Evolutionary conservation across 2,888 invertebrate genomes (phyloP).

Genomic region (Pachydiplax longipennis): DNA sequence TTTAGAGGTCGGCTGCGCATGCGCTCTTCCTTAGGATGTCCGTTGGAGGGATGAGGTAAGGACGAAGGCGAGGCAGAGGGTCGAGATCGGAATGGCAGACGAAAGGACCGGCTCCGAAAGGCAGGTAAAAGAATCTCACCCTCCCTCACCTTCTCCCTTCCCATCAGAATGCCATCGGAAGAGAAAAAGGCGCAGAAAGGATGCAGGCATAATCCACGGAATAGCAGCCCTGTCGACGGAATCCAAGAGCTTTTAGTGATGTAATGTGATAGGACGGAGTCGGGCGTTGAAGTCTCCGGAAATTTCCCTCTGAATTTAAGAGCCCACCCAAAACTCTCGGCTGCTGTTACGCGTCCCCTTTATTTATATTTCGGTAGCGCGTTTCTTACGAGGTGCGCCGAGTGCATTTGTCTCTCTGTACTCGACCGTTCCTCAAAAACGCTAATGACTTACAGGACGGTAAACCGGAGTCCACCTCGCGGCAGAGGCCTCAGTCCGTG

Average conservation of each 20-base stretch:
- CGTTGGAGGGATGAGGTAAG: not conserved
- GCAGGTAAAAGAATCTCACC: constrained; percentile 9
- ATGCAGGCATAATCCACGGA: constrained; percentile 28
- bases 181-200: constrained; percentile 33
- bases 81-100: constrained; percentile 28
- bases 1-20: not conserved
- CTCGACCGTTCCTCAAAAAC: not conserved
- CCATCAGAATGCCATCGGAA: not conserved
- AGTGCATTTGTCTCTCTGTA: not conserved
- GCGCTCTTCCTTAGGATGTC: not conserved
- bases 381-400: not conserved
- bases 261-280: not conserved
- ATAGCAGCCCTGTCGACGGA: not conserved
- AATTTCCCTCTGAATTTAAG: not conserved
- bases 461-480: not conserved
- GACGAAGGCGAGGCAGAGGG: not conserved
- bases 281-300: constrained; percentile 2
- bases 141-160: not conserved
- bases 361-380: not conserved
- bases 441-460: not conserved
- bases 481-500: not conserved
- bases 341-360: not conserved
- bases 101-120: not conserved
- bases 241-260: constrained; percentile 18
- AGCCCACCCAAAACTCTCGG: not conserved